phyloP scores from a whole-genome alignment of 1,140 invertebrate genomes.

The Calliphora vicina region DNA sequence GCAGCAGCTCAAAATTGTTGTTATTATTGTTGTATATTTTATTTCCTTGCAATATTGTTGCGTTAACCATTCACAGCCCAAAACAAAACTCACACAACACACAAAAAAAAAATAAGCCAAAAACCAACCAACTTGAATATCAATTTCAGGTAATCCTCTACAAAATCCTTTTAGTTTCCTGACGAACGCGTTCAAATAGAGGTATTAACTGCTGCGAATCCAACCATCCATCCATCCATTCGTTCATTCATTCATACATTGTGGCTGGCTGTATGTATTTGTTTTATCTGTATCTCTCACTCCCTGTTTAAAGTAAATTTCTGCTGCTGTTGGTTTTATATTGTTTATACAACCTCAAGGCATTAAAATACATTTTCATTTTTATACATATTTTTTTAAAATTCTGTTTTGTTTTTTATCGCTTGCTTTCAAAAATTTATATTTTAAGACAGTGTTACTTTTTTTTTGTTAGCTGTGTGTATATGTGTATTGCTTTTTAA shows the following conservation, averaged over 20 bases:
- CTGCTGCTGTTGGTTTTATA: not conserved
- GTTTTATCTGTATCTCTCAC: not conserved
- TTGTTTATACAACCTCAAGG: constrained; percentile 3
- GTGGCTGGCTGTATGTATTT: not conserved
- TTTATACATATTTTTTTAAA: not conserved
- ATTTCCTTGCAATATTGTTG: not conserved
- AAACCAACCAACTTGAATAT: not conserved
- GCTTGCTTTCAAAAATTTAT: no score
- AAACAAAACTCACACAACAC: not conserved
- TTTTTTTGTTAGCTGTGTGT: no score
- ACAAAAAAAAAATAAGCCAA: not conserved
- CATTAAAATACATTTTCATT: not conserved
- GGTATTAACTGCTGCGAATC: not conserved
- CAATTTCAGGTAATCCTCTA: constrained; percentile 32
- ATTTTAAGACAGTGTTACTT: no score
- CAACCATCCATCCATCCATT: no score
- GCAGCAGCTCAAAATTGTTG: not conserved
- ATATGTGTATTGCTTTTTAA: no score
- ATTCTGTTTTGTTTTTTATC: no score
- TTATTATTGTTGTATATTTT: not conserved
- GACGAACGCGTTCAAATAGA: constrained; percentile 3
- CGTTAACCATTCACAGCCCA: not conserved
- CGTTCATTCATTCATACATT: not conserved
- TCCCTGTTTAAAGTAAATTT: no score
- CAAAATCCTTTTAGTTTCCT: constrained; percentile 14